Evolutionary conservation across 2,113 vertebrate species (phyloP).

Genomic region (Ictalurus furcatus): DNA sequence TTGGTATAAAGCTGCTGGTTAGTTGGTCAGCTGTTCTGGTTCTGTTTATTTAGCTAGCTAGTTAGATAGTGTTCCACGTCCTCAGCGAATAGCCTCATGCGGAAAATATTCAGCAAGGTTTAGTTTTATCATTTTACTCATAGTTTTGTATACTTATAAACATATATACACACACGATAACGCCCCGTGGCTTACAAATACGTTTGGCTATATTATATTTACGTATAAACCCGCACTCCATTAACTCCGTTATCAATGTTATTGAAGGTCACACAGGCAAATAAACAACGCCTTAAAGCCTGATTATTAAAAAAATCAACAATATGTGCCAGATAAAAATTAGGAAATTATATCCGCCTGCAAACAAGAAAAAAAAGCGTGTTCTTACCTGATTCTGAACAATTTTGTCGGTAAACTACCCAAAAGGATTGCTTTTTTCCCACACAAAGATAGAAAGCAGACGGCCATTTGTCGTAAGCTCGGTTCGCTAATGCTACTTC

Average conservation of each 20-base stretch:
- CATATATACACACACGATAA: not conserved
- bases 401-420: constrained; percentile 36
- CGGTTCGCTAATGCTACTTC: constrained; percentile 13
- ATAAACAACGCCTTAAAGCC: not conserved
- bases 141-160: not conserved
- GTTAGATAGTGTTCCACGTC: not conserved
- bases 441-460: constrained; percentile 40
- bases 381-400: constrained; percentile 45
- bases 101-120: not conserved
- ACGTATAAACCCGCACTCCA: not conserved
- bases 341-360: not conserved
- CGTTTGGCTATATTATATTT: not conserved
- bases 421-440: constrained; percentile 35
- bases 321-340: not conserved
- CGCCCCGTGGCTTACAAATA: no score
- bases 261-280: not conserved
- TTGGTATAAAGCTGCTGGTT: not conserved
- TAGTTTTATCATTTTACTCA: not conserved
- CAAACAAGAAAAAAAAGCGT: not conserved
- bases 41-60: not conserved
- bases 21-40: no score
- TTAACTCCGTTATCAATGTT: not conserved
- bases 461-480: constrained; percentile 54
- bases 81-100: not conserved
- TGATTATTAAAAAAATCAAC: not conserved